phyloP scores from a whole-genome alignment of 2,113 vertebrate genomes.

The Uria aalge region DNA sequence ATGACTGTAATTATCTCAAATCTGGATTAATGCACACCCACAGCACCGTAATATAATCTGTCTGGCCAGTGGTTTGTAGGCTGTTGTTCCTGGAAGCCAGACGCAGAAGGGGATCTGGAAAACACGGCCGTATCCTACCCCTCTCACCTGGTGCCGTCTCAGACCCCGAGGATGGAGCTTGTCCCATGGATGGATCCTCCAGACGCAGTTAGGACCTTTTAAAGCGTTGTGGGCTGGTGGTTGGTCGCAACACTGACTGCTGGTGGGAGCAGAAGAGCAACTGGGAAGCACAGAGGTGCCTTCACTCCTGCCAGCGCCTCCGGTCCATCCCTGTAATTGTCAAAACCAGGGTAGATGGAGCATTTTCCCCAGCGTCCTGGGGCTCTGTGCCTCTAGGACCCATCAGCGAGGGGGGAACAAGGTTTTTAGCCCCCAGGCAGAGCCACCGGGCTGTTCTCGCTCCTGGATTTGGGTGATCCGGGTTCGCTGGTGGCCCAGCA shows the following conservation, averaged over 20 bases:
- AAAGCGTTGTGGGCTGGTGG: rapidly evolving
- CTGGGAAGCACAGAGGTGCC: not conserved
- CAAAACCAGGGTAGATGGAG: not conserved
- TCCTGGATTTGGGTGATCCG: not conserved
- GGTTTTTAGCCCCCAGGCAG: not conserved
- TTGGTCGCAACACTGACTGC: rapidly evolving
- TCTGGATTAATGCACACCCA: constrained; percentile 41
- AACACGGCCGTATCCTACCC: rapidly evolving
- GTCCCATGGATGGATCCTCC: not conserved
- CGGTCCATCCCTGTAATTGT: not conserved
- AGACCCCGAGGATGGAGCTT: not conserved
- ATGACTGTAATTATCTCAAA: constrained; percentile 64
- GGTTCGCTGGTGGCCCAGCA: not conserved
- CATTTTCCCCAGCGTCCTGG: rapidly evolving
- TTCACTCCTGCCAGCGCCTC: not conserved
- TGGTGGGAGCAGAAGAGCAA: not conserved
- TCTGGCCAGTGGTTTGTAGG: not conserved
- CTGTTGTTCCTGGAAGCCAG: not conserved
- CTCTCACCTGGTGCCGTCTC: not conserved
- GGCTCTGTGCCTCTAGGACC: not conserved
- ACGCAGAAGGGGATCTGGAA: not conserved
- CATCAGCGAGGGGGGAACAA: rapidly evolving
- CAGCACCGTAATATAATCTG: not conserved
- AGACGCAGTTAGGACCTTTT: rapidly evolving
- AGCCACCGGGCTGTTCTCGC: not conserved